Base-by-base conservation (phyloP, 2,797 vertebrate genomes). In the Danio jaintianensis region DNA sequence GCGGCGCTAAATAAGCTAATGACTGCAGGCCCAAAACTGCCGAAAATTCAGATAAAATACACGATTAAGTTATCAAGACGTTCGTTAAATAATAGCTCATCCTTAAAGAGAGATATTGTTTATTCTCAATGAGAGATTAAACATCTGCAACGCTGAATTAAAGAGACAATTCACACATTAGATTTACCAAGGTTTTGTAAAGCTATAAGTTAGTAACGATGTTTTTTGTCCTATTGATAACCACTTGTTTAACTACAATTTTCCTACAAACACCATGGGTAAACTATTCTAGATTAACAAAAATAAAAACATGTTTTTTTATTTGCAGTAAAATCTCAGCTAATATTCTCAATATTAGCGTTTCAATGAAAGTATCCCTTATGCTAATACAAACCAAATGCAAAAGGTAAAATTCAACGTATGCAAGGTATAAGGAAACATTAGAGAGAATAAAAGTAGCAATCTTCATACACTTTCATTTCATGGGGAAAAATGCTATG, bases 1-100 rank as follows among this genome's bases (percentile, higher is more conserved):
- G 43, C 36, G 18, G 12, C 16, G 43, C 70, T 59, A 22, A 45
- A 66, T 5, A 15, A 20, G 13, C 71, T 67, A 70, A 61, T 40
- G 53, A 16, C 47, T 45, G 67, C 72, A 87, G 83, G 86, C 91
- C 89, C 83, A 86, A 89, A 88, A 87, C 86, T 82, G 82, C 72
- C 72, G 78, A 66, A 43, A 48, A 42, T 64, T 61, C 63, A 74
- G 47, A 58, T 73, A 55, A 53, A 55, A 70, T 42, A 2, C 5
- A 16, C 13, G 2, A 7, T 18, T 6, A 18, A 2, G 36, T 67
- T 5, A 29, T n/a, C 47, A 3, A 47, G 7, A 22, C 40, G 8
- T 38, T 36, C 11, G 48, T 38, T 29, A 6, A 67, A 45, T 4
- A 56, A 66, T 36, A 22, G 18, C 10, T 1, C 6, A 9, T 16